Conservation (phyloP, 1,140 invertebrate genomes). For the Ephestia elutella region DNA sequence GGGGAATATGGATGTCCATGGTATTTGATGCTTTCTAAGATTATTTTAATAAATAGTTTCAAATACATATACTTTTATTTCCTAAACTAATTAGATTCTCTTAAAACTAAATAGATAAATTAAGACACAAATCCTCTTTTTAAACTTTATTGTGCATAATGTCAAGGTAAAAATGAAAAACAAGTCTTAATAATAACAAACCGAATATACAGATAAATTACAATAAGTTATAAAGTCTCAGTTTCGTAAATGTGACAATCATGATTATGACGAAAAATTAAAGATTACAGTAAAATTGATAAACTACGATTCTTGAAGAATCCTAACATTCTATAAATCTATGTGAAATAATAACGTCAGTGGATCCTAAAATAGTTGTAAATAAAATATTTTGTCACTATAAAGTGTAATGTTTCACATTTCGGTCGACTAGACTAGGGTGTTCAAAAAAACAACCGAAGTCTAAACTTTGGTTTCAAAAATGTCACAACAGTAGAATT, state of each 20-base stretch:
- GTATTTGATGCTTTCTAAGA: background rate
- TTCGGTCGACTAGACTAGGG: conserved; percentile 53
- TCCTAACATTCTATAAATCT: conserved; percentile 19
- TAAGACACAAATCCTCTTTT: background rate
- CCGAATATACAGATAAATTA: background rate
- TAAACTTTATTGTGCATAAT: background rate
- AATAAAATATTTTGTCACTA: conserved; percentile 15
- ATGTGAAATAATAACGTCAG: conserved; percentile 28
- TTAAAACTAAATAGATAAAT: no score
- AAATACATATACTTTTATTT: background rate
- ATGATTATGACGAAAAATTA: background rate
- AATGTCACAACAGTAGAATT: conserved; percentile 28
- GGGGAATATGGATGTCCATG: background rate
- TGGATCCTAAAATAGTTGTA: conserved; percentile 26
- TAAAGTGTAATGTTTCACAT: conserved; percentile 25
- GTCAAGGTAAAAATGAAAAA: background rate
- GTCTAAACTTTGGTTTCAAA: conserved; percentile 39
- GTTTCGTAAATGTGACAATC: background rate
- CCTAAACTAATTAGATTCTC: no score
- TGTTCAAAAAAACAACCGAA: conserved; percentile 43
- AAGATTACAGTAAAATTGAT: background rate
- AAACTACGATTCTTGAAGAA: background rate
- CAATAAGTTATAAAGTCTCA: background rate
- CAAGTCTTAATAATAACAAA: background rate
- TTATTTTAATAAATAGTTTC: background rate